These are phyloP conservation scores for Arizona elegans DNA, from an alignment of 2,113 vertebrate genomes.

Conservation along the genomic window DNA sequence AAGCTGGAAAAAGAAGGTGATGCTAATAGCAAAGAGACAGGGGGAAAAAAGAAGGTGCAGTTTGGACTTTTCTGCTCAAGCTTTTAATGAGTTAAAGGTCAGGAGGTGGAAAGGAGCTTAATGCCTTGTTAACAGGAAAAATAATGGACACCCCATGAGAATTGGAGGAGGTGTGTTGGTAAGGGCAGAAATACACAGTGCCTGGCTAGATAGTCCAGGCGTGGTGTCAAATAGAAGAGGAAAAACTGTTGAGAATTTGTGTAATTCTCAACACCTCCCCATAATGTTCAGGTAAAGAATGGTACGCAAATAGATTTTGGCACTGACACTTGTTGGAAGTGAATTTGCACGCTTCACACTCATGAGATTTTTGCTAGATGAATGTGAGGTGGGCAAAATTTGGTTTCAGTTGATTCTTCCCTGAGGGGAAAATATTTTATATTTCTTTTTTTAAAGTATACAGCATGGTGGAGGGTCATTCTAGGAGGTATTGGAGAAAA, in stretches of 20 bases:
- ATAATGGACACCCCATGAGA: neutral
- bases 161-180: neutral
- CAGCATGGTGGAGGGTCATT: neutral
- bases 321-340: neutral
- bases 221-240: neutral
- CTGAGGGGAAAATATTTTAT: neutral
- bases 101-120: neutral
- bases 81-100: constrained; percentile 30
- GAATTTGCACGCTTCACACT: neutral
- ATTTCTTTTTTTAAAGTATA: neutral
- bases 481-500: neutral
- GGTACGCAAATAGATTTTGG: neutral
- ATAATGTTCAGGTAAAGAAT: neutral
- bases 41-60: neutral
- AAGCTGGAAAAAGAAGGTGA: constrained; percentile 28
- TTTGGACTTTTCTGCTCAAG: neutral
- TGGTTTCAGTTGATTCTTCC: neutral
- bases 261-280: neutral
- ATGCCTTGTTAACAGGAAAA: constrained; percentile 1
- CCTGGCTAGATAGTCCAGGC: neutral
- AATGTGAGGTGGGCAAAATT: neutral
- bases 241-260: neutral
- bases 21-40: constrained; percentile 26
- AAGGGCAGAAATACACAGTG: neutral
- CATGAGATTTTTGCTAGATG: neutral